Evolutionary conservation across 2,888 invertebrate genomes (phyloP).

Genomic region (Formica aserva): DNA sequence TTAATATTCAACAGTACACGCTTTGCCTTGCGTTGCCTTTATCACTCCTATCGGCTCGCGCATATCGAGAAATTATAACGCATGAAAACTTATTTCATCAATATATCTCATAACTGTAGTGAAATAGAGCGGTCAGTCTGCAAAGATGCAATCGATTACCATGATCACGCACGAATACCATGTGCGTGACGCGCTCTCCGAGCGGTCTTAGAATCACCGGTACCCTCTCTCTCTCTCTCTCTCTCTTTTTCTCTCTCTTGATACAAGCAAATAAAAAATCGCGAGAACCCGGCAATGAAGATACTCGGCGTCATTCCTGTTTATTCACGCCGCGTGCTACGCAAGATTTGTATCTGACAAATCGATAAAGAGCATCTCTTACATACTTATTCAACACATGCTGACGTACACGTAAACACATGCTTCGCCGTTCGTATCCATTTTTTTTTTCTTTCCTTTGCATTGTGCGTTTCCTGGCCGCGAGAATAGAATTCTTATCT

Average conservation of each 20-base stretch:
- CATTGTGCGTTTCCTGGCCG: slow-evolving; percentile 12
- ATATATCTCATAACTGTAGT: neutral
- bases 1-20: neutral
- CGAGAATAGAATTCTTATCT: slow-evolving; percentile 45
- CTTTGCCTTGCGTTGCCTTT: neutral
- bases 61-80: neutral
- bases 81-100: neutral
- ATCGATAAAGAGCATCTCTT: slow-evolving; percentile 55
- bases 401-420: slow-evolving; percentile 11
- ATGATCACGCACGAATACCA: neutral
- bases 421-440: slow-evolving; percentile 3
- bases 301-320: slow-evolving; percentile 55
- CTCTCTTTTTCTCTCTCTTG: neutral
- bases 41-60: neutral
- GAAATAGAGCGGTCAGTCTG: slow-evolving; percentile 20
- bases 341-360: slow-evolving; percentile 63
- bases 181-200: neutral
- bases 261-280: slow-evolving; percentile 37
- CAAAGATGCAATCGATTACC: slow-evolving; percentile 31
- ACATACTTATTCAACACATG: slow-evolving; percentile 22
- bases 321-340: slow-evolving; percentile 51
- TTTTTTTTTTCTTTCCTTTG: neutral
- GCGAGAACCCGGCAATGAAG: slow-evolving; percentile 45
- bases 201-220: slow-evolving; percentile 11
- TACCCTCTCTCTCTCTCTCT: neutral